Percentiles rank a stretch among this genome's conserved stretches.
Conservation (phyloP, 2,113 vertebrate genomes). For the Fregata magnificens region DNA sequence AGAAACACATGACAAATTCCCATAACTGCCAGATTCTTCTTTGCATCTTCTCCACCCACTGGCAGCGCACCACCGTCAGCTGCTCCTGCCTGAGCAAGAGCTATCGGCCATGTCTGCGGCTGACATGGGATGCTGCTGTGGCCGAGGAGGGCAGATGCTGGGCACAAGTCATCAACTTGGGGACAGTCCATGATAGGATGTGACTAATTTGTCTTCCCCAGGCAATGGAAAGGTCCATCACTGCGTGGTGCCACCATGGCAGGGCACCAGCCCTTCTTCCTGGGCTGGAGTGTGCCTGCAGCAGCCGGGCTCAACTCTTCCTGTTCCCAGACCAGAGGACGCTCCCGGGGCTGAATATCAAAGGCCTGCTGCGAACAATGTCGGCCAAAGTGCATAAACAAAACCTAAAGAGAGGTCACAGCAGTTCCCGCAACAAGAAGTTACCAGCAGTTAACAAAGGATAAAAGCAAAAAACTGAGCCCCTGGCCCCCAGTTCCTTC, state of each 20-base stretch:
- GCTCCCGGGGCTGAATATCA: neutral
- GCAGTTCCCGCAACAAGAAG: neutral
- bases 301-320: neutral
- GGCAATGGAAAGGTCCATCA: accelerated
- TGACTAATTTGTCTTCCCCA: accelerated
- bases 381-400: neutral
- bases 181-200: accelerated
- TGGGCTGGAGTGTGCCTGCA: accelerated
- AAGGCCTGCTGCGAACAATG: neutral
- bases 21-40: accelerated
- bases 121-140: accelerated
- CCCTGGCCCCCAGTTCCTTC: conserved; percentile 8
- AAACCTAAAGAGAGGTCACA: neutral
- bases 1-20: accelerated
- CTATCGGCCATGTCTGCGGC: accelerated
- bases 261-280: neutral
- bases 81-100: neutral
- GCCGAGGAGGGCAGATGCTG: neutral
- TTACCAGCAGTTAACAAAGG: conserved; percentile 4
- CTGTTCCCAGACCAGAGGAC: neutral
- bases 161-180: neutral
- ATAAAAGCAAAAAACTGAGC: neutral
- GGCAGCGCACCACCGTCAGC: neutral
- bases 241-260: neutral
- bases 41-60: neutral